A percentile compares a stretch with the other conserved stretches of the same genome.
Conservation (phyloP, 2,113 vertebrate genomes). For the Merops nubicus region DNA sequence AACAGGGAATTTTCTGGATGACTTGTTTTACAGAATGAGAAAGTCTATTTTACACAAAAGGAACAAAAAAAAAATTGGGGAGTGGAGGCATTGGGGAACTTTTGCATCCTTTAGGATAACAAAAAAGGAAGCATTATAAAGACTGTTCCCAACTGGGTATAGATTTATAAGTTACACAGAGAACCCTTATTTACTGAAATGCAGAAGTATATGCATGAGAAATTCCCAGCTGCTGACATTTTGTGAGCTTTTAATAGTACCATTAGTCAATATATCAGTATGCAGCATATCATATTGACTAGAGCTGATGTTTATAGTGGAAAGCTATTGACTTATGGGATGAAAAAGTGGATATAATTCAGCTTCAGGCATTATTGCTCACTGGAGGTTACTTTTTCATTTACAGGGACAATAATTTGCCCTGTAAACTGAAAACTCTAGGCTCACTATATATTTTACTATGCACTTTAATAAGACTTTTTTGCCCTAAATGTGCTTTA, state of each 20-base stretch:
- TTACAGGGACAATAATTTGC: constrained; percentile 67
- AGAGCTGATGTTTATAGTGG: constrained; percentile 69
- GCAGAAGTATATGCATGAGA: constrained; percentile 48
- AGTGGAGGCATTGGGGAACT: not conserved
- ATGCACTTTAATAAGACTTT: constrained; percentile 28
- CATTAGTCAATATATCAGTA: constrained; percentile 72
- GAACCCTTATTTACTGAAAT: constrained; percentile 54
- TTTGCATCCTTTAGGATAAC: not conserved
- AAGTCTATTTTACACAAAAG: not conserved
- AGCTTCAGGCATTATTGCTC: constrained; percentile 63
- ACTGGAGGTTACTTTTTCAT: constrained; percentile 67
- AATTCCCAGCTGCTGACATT: constrained; percentile 61
- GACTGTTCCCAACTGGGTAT: not conserved
- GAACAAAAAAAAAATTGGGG: fast-evolving
- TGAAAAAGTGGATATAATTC: constrained; percentile 69
- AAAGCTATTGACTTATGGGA: constrained; percentile 69
- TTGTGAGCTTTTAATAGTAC: constrained; percentile 66
- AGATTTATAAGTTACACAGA: constrained; percentile 29
- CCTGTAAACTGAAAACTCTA: constrained; percentile 63
- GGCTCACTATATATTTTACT: constrained; percentile 49
- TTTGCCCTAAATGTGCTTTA: not conserved
- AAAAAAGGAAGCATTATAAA: constrained; percentile 9
- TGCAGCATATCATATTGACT: constrained; percentile 71
- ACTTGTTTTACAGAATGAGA: not conserved
- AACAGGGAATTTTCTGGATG: not conserved